Conservation (phyloP, 2,797 vertebrate genomes). For the Anomalospiza imberbis region DNA sequence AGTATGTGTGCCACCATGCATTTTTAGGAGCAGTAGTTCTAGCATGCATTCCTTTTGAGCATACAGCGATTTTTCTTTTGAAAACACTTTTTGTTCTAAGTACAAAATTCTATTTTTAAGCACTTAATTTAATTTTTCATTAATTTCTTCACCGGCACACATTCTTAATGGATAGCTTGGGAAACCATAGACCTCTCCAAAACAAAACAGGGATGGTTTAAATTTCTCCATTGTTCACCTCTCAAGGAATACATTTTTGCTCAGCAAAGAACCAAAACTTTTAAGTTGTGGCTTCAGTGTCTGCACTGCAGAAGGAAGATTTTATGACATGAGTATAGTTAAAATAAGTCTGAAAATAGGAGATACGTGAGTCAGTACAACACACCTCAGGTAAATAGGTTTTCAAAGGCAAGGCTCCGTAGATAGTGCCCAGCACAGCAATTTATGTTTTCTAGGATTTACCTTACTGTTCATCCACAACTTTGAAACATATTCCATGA, state of each 20-base stretch:
- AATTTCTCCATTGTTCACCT: not conserved
- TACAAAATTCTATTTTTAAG: not conserved
- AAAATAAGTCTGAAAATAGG: not conserved
- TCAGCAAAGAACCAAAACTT: not conserved
- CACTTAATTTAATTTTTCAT: not conserved
- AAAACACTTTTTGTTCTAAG: not conserved
- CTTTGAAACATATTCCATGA: not conserved
- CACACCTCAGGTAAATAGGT: not conserved
- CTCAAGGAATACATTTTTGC: not conserved
- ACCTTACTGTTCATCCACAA: not conserved
- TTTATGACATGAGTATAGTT: not conserved
- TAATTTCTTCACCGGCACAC: not conserved
- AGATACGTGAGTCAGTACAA: not conserved
- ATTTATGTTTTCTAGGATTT: not conserved
- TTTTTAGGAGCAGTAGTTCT: not conserved
- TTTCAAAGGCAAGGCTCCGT: not conserved
- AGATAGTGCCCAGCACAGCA: rapidly evolving
- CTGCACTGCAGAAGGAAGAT: not conserved
- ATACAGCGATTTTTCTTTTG: not conserved
- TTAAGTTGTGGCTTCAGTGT: not conserved
- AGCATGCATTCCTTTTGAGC: not conserved
- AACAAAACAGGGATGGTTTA: not conserved
- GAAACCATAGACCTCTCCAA: not conserved
- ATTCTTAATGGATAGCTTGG: not conserved
- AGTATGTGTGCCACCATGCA: not conserved